Evolutionary conservation across 2,113 vertebrate species (phyloP).

Genomic region (Pogona vitticeps): DNA sequence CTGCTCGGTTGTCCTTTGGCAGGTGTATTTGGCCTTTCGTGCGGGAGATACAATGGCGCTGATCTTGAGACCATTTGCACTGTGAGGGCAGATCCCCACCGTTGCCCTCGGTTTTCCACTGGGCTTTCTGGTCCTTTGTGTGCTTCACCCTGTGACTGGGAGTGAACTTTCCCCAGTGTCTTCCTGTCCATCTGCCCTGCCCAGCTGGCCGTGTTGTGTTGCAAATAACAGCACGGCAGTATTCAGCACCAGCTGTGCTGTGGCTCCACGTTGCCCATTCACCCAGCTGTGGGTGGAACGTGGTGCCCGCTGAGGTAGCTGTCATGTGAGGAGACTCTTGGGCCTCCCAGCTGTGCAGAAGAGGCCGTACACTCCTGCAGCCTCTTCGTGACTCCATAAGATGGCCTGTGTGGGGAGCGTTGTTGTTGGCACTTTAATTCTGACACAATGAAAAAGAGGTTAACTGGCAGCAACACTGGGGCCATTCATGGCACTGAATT

Average conservation of each 20-base stretch:
- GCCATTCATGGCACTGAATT: not conserved
- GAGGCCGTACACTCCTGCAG: accelerated
- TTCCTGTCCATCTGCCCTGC: constrained; percentile 37
- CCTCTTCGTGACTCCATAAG: accelerated
- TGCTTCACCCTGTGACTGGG: constrained; percentile 22
- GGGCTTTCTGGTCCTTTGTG: constrained; percentile 41
- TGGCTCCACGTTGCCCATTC: not conserved
- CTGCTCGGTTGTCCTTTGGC: not conserved
- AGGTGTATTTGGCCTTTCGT: not conserved
- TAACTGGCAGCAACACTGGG: not conserved
- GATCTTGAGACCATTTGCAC: not conserved
- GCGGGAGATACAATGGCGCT: accelerated
- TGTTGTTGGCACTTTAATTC: not conserved
- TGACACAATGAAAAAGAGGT: not conserved
- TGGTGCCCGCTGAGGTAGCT: not conserved
- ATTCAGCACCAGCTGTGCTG: constrained; percentile 52
- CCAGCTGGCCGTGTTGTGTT: constrained; percentile 43
- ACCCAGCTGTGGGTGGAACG: constrained; percentile 39
- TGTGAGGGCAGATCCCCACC: not conserved
- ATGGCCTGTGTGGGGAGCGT: not conserved
- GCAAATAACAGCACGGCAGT: not conserved
- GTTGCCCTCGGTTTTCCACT: constrained; percentile 16
- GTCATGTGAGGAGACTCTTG: constrained; percentile 41
- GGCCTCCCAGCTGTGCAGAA: constrained; percentile 42
- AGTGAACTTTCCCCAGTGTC: constrained; percentile 17